Evolutionary conservation across 1,140 invertebrate genomes (phyloP), one percentile per base, ranked within the genome.

Genomic region (Anthonomus grandis): DNA sequence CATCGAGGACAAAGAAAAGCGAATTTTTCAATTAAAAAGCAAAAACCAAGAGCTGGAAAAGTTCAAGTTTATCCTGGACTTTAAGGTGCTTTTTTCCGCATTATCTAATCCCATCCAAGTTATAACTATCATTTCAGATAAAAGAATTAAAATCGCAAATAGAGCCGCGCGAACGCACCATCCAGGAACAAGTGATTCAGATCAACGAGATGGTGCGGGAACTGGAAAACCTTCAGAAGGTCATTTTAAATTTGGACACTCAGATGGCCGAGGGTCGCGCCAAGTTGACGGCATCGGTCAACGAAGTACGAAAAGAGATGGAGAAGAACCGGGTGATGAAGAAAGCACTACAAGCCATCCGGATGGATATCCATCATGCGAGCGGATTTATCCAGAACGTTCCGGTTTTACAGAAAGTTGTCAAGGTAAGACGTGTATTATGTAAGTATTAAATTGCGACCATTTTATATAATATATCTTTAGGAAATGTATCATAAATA

Each of bases 41-140:
- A 90, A 86, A 66, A 94, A 93, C 67, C 85, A 91, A 66, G 90
- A 94, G 71, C 69, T 95, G 50, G 91, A 95, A 66, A 95, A 95
- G 69, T 91, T 88, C 64, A 93, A 91, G 70, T 93, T 91, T 73
- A 89, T 94, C 10, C 73, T 94, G 13, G 90, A 92, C 64, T 91
- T 92, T 66, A 93, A 93, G 56, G 55, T 57, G 31, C 12, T 37
- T 45, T 25, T 13, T n/a, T n/a, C n/a, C n/a, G n/a, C n/a, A n/a
- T n/a, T n/a, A n/a, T n/a, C n/a, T n/a, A n/a, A n/a, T n/a, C n/a
- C n/a, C n/a, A n/a, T n/a, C n/a, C n/a, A n/a, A n/a, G n/a, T n/a
- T n/a, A n/a, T n/a, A n/a, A n/a, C n/a, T n/a, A 52, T 45, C 23
- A 24, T 27, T 53, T 17, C 13, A 57, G 74, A 91, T 95, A 24